Evolutionary conservation across 2,797 vertebrate species (phyloP), one percentile per base, ranked within the genome.

Genomic region (Clarias platycephalus): DNA sequence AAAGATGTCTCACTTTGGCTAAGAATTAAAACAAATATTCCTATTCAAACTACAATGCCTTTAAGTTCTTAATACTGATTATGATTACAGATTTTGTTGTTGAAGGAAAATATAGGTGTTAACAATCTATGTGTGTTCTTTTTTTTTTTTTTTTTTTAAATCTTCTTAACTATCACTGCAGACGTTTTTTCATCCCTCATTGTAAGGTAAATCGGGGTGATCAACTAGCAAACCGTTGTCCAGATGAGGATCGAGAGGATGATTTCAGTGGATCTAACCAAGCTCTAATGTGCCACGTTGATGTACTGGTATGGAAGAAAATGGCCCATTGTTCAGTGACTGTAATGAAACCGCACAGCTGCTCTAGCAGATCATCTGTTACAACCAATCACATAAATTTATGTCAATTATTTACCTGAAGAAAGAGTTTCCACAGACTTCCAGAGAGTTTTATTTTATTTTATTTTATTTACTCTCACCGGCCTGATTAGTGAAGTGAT

Each of bases 1-100:
- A 64, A 83, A 26, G 13, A 31, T 26, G 64, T 76, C 60, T 76
- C 74, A 37, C 40, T 78, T 83, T 53, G 40, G n/a, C 60, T n/a
- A 44, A 24, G 22, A 44, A n/a, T n/a, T 0, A 44, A 70, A 70
- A 24, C 44, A 70, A n/a, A 12, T 4, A 40, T 40, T 44, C 34
- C 0, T 7, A 71, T 6, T 71, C 22, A 44, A 40, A 24, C 4
- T 9, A 71, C 68, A 71, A 22, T 6, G 0, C 37, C n/a, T 12
- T n/a, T 12, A 4, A 70, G 20, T 40, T 40, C 34, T 40, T 10
- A 70, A 70, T 40, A 40, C 4, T 49, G 37, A 44, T 71, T 44
- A 5, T 44, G 10, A 40, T 71, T 71, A 4, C 31, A 22, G 31
- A 16, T 7, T 9, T 2, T 68, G 64, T 18, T 67, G 5, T 34